Evolutionary conservation across 1,140 invertebrate species (phyloP).

Genomic region (Phocides pigmalion): DNA sequence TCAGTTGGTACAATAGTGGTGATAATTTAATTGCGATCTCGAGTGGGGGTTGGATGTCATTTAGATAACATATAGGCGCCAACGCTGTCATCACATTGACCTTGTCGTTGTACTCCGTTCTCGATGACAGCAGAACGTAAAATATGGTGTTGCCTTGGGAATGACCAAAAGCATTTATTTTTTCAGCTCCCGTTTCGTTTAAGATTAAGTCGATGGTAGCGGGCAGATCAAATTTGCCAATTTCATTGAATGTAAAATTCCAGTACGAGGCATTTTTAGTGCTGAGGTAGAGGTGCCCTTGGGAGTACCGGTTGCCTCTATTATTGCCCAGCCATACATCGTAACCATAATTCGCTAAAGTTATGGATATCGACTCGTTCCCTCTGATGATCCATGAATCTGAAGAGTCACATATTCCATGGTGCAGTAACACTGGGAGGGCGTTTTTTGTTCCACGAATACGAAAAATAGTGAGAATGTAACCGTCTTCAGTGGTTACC

Average conservation of each 20-base stretch:
- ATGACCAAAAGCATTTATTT: slow-evolving; percentile 86
- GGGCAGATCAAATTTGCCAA: slow-evolving; percentile 85
- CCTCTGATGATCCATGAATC: slow-evolving; percentile 44
- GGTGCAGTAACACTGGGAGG: slow-evolving; percentile 38
- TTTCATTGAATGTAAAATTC: slow-evolving; percentile 87
- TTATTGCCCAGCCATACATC: slow-evolving; percentile 35
- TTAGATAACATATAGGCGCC: slow-evolving; percentile 38
- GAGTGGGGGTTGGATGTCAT: slow-evolving; percentile 3
- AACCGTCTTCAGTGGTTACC: slow-evolving; percentile 43
- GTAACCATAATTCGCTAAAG: background rate
- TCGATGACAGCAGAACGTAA: slow-evolving; percentile 64
- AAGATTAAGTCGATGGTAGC: slow-evolving; percentile 85
- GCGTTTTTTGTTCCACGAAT: slow-evolving; percentile 21
- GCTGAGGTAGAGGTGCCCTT: slow-evolving; percentile 78
- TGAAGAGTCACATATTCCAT: slow-evolving; percentile 40
- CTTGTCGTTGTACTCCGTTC: slow-evolving; percentile 83
- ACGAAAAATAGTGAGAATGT: slow-evolving; percentile 41
- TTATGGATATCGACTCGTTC: slow-evolving; percentile 16
- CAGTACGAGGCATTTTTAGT: slow-evolving; percentile 84
- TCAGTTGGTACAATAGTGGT: background rate
- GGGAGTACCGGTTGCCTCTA: slow-evolving; percentile 86
- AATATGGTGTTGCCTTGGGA: slow-evolving; percentile 87
- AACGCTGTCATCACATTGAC: slow-evolving; percentile 48
- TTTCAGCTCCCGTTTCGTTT: slow-evolving; percentile 69
- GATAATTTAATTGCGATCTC: slow-evolving; percentile 3